These are phyloP conservation scores for Thereva nobilitata DNA, from an alignment of 2,888 invertebrate species.

Conservation along the genomic window DNA sequence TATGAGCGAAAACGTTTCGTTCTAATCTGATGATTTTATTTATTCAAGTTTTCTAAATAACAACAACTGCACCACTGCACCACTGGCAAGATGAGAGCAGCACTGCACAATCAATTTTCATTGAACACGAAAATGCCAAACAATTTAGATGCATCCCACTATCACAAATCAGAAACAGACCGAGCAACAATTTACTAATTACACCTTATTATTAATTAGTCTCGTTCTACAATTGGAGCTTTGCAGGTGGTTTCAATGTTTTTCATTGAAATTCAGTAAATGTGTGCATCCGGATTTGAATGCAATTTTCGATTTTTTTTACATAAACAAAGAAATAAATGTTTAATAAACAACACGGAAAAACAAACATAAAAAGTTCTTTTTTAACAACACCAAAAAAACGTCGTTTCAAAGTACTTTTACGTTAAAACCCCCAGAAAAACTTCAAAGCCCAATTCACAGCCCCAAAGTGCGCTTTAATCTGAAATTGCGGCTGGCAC, in stretches of 20 bases:
- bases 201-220: constrained; percentile 2
- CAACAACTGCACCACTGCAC: constrained; percentile 12
- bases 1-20: constrained; percentile 27
- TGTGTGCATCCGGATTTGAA: no score
- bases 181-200: constrained; percentile 23
- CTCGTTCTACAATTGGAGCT: neutral
- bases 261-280: no score
- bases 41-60: constrained; percentile 18
- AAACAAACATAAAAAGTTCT: neutral
- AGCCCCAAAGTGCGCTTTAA: no score
- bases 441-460: no score
- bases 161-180: constrained; percentile 34
- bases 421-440: no score
- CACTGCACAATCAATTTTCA: constrained; percentile 2
- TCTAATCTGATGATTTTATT: constrained; percentile 30
- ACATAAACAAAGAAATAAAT: neutral
- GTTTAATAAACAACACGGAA: neutral
- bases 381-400: neutral
- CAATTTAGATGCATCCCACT: constrained; percentile 7
- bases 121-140: neutral
- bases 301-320: no score
- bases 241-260: neutral
- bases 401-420: neutral
- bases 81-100: no score
- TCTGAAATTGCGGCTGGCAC: no score